Base-by-base conservation (phyloP, 2,113 vertebrate species). In the Pseudorhombus dupliciocellatus region DNA sequence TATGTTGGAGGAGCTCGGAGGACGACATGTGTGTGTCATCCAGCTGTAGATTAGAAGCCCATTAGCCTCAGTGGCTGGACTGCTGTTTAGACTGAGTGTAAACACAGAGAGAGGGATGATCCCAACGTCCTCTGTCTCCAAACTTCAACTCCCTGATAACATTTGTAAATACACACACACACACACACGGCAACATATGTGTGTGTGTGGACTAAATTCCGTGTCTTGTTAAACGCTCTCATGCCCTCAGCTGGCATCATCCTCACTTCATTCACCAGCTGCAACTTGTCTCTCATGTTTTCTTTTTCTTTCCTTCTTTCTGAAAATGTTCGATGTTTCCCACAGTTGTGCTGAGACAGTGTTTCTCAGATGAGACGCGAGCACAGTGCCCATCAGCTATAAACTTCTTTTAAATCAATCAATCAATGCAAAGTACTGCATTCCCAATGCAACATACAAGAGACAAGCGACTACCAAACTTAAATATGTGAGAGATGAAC, bases 31-130 rank as follows among this genome's bases (percentile, higher is more conserved):
- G 85, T 89, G 86, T 90, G 87, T 92, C 89, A 79, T 87, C 78
- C 88, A 89, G 77, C 88, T 84, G 76, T 82, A 92, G 92, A 93
- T 94, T 92, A 91, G 84, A 73, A 66, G 79, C 88, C 88, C 90
- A 93, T 92, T 93, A 93, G 90, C 81, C 92, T 85, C 84, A 80
- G 86, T 88, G 91, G 89, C 87, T 84, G 84, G 71, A 84, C 86
- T 66, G 84, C 84, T 93, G 91, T 93, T 94, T 93, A 87, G 91
- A 89, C 82, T 66, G 76, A 80, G 52, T 73, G 78, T 93, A 93
- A 93, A 93, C 91, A 94, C 69, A 82, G 57, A 77, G 83, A 86
- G 88, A 89, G 81, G 69, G 89, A 90, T 88, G 80, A 82, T 86
- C 81, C 16, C 37, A 30, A 73, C 30, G 67, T 87, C 74, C 85